Base-by-base conservation (phyloP, 1,140 invertebrate species). In the Lepidurus packardi region DNA sequence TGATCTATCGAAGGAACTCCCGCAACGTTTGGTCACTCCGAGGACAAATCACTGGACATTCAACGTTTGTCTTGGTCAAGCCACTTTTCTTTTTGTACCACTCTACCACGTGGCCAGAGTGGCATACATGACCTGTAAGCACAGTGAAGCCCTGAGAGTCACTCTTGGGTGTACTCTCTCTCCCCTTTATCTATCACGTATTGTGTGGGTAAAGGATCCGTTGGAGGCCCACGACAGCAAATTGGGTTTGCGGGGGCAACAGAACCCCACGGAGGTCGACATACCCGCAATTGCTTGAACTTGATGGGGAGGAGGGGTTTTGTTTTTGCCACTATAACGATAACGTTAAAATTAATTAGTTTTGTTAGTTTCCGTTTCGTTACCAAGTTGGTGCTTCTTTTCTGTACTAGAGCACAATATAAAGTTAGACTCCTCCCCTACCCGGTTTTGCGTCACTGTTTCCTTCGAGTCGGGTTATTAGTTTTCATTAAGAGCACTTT, bases 401-500 rank as follows among this genome's bases (percentile, higher is more conserved):
- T n/a, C 21, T 21, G 5, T 65, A 1, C 53, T 21, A 7, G 6
- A 65, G 53, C 13, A 9, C 16, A 16, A 16, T n/a, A 21, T 7
- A 65, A 65, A 9, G 8, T 65, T 65, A 7, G 8, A 1, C 53
- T 65, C 53, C 21, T 21, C 21, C 21, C 16, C 53, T 65, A n/a
- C 13, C 21, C 8, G 25, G 25, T 65, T 65, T 65, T 21, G 47
- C 47, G 21, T 65, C 47, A 65, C 6, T 65, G 53, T 65, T 21
- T 65, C 53, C 4, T 21, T 65, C 34, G 53, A 65, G 53, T 21
- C 21, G 16, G 53, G 53, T 65, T 65, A 65, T 65, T 65, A 65
- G 53, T 65, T 65, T 65, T 65, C 53, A 65, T 65, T 65, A 65
- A 65, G 21, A 65, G 53, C 53, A 65, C 53, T 65, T 65, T 65